Base-by-base conservation (phyloP, 2,113 vertebrate species). In the Agapornis roseicollis region DNA sequence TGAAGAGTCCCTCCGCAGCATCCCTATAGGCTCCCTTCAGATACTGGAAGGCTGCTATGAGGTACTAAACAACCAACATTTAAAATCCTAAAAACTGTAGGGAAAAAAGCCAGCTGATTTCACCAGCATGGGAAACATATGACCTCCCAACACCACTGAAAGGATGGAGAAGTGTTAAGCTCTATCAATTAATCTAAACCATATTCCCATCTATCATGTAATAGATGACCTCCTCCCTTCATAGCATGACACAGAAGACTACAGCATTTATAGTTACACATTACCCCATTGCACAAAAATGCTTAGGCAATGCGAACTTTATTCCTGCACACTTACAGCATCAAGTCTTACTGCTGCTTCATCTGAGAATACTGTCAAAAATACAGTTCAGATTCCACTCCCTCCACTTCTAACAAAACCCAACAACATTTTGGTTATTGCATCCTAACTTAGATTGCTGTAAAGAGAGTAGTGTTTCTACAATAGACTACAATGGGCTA, bases 71-170 rank as follows among this genome's bases (percentile, higher is more conserved):
- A 46, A 1, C 15, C 60, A 13, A 52, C 24, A 17, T 53, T 56
- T 52, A 49, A 69, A 13, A n/a, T 23, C 20, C 70, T 41, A 60
- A 89, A 66, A 80, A 5, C 8, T 7, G 7, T 9, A 58, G 9
- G 19, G 11, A 71, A 92, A 80, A 9, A 68, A 22, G 20, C 39
- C 52, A 47, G 27, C 33, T 84, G 33, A 56, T n/a, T 56, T n/a
- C 20, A 58, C 55, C 55, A 22, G 33, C 55, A 3, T 15, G 23
- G 11, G 7, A 55, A 39, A 53, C 1, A 0, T 8, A 8, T 3
- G 13, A 25, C 24, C 33, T 79, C 31, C 12, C 44, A 42, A 14
- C 17, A 33, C 11, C 33, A 11, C 41, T 22, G 52, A 76, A 77
- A 56, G 28, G 50, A 13, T 37, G 16, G 11, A 58, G 22, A 66